Conservation (phyloP, 2,797 vertebrate species). For the Melanotaenia parkinsoni region DNA sequence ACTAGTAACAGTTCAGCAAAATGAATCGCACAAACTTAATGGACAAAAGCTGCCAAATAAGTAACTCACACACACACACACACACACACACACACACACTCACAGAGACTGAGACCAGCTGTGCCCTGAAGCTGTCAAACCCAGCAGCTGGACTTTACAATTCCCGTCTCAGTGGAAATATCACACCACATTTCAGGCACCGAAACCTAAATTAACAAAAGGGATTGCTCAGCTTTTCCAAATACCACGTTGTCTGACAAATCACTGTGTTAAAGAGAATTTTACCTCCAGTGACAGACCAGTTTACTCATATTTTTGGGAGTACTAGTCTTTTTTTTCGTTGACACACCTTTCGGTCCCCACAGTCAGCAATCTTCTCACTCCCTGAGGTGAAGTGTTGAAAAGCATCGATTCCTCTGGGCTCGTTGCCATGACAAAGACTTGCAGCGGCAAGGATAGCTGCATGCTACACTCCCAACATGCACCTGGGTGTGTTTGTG, state of each 20-base stretch:
- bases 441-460: constrained; percentile 74
- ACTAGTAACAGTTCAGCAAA: constrained; percentile 26
- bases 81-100: constrained; percentile 27
- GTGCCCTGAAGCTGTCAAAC: constrained; percentile 63
- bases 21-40: constrained; percentile 10
- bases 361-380: constrained; percentile 35
- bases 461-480: constrained; percentile 64
- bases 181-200: constrained; percentile 80
- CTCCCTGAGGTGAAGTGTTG: constrained; percentile 59
- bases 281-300: background rate
- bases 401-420: constrained; percentile 74
- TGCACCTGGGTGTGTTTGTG: constrained; percentile 80
- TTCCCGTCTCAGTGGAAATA: constrained; percentile 77
- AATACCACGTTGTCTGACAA: constrained; percentile 56
- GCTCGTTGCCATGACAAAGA: constrained; percentile 71
- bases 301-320: background rate
- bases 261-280: constrained; percentile 43
- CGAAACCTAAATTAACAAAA: constrained; percentile 81
- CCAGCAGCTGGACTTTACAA: constrained; percentile 76
- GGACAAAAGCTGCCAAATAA: constrained; percentile 14
- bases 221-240: constrained; percentile 74
- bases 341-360: constrained; percentile 50
- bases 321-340: constrained; percentile 16
- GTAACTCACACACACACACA: constrained; percentile 16
- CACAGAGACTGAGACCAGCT: constrained; percentile 57